A percentile compares a stretch with the other conserved stretches of the same genome.
phyloP scores from a whole-genome alignment of 2,888 invertebrate species.

The Pyrrhia umbra region DNA sequence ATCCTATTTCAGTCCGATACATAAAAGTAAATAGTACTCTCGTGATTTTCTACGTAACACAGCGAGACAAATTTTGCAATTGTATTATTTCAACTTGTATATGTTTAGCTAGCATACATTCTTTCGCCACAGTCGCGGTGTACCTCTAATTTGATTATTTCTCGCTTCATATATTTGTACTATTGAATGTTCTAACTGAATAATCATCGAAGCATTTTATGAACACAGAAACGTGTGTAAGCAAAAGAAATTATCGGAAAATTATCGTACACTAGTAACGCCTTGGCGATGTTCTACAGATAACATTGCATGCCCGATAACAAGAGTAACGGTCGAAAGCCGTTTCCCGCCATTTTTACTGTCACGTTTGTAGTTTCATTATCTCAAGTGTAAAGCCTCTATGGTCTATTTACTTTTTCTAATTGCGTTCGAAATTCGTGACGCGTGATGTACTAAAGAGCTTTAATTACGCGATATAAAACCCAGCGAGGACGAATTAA shows the following conservation, averaged over 20 bases:
- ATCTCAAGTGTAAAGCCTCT: conserved; percentile 73
- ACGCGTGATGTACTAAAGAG: conserved; percentile 69
- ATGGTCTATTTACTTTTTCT: conserved; percentile 78
- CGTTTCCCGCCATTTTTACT: conserved; percentile 80
- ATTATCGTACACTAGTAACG: conserved; percentile 71
- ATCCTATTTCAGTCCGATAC: conserved; percentile 33
- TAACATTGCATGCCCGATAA: conserved; percentile 79
- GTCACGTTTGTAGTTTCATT: conserved; percentile 72
- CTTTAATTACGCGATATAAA: conserved; percentile 64
- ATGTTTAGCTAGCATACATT: conserved; percentile 39
- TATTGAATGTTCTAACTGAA: conserved; percentile 37
- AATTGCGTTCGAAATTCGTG: conserved; percentile 75
- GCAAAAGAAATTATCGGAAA: conserved; percentile 71
- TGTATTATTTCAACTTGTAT: conserved; percentile 28
- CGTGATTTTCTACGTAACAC: conserved; percentile 40
- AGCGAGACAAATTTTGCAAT: conserved; percentile 45
- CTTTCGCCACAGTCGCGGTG: conserved; percentile 22
- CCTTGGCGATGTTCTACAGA: conserved; percentile 77
- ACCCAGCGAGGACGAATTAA: conserved; percentile 58
- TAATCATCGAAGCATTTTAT: conserved; percentile 49
- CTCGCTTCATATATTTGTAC: conserved; percentile 35
- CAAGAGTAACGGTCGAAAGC: conserved; percentile 76
- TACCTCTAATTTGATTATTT: conserved; percentile 39
- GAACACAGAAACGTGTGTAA: conserved; percentile 63
- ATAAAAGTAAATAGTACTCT: conserved; percentile 40